phyloP scores from a whole-genome alignment of 2,797 vertebrate species.

The Sebastes itinus region DNA sequence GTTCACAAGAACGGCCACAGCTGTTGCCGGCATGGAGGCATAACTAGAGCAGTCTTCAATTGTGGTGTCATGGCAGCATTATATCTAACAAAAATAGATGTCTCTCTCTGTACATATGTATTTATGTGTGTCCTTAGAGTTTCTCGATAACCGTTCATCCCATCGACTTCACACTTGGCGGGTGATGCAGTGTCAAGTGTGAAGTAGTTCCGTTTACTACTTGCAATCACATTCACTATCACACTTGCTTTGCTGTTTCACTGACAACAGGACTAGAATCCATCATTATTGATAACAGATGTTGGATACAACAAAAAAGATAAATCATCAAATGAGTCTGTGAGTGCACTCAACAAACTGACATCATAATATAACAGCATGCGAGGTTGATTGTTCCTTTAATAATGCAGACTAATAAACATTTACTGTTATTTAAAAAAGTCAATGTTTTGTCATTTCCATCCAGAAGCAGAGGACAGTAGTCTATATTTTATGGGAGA shows the following conservation, averaged over 20 bases:
- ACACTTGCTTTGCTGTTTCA: background rate
- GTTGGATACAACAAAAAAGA: background rate
- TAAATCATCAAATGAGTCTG: background rate
- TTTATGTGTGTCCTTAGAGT: no score
- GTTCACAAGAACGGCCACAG: no score
- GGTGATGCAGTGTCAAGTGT: no score
- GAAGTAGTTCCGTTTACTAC: background rate
- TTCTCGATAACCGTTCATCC: no score
- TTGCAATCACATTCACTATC: background rate
- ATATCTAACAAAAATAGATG: background rate
- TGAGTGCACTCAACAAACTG: no score
- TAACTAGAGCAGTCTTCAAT: no score
- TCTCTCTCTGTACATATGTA: no score
- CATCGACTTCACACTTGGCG: no score
- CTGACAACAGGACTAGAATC: background rate
- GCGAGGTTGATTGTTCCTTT: background rate
- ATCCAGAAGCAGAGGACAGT: background rate
- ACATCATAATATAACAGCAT: no score
- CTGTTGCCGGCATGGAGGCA: no score
- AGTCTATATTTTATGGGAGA: background rate
- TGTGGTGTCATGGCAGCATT: background rate
- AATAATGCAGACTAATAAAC: background rate
- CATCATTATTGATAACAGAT: background rate
- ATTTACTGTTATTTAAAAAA: background rate
- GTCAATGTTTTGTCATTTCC: background rate